These are phyloP conservation scores for Osmoderma eremita DNA, from an alignment of 2,888 invertebrate genomes.

Conservation along the genomic window DNA sequence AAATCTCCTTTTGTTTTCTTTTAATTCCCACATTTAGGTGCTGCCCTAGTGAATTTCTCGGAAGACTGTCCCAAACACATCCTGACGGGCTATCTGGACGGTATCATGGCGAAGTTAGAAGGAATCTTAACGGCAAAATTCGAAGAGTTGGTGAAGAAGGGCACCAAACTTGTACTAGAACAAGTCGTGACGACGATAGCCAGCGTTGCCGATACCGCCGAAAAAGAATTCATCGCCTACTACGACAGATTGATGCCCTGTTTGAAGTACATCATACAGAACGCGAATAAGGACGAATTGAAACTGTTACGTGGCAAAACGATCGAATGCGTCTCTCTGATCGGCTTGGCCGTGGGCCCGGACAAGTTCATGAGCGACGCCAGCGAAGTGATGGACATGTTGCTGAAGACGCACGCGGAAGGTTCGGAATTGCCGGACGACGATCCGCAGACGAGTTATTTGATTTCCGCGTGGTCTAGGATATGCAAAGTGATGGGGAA, in stretches of 20 bases:
- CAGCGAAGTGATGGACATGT: constrained; percentile 93
- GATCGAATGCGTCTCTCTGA: constrained; percentile 98
- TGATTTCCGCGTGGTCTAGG: constrained; percentile 99
- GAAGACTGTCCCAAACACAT: constrained; percentile 98
- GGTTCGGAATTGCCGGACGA: constrained; percentile 85
- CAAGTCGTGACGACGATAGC: constrained; percentile 99
- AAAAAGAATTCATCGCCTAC: constrained; percentile 93
- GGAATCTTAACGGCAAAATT: constrained; percentile 90
- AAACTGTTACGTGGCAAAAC: constrained; percentile 94
- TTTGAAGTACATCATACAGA: constrained; percentile 95
- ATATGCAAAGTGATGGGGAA: constrained; percentile 88
- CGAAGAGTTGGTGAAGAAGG: constrained; percentile 92
- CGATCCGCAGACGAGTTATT: constrained; percentile 96
- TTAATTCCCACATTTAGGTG: constrained; percentile 70
- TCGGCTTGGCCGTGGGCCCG: constrained; percentile 87
- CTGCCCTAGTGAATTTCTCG: constrained; percentile 98
- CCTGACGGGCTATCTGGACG: constrained; percentile 88
- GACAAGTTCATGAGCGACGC: constrained; percentile 92
- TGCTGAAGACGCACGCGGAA: constrained; percentile 88
- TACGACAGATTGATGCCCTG: constrained; percentile 95
- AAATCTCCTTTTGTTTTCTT: neutral
- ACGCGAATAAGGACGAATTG: constrained; percentile 88
- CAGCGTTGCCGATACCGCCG: constrained; percentile 97
- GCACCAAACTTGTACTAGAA: constrained; percentile 95
- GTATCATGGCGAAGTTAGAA: constrained; percentile 91